A percentile compares a stretch with the other conserved stretches of the same genome.
Evolutionary conservation across 2,797 vertebrate species (phyloP).

Genomic region (Salmo trutta): DNA sequence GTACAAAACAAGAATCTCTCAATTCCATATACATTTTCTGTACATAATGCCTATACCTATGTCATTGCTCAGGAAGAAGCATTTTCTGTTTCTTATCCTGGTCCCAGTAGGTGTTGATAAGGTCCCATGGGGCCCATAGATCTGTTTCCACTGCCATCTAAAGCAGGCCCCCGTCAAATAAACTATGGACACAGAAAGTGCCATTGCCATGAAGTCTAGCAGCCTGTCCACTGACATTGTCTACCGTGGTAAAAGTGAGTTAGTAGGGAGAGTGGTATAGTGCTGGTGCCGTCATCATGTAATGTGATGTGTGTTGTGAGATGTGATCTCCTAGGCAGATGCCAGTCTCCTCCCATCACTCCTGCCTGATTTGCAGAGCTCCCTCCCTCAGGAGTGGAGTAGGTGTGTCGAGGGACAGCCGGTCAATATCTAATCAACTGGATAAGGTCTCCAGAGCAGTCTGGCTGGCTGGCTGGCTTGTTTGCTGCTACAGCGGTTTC

Average conservation of each 20-base stretch:
- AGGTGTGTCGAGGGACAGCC: constrained; percentile 4
- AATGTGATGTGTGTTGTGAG: not conserved
- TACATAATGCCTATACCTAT: not conserved
- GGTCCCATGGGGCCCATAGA: not conserved
- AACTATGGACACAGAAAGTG: not conserved
- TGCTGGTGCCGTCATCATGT: no score
- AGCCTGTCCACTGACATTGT: not conserved
- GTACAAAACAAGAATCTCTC: not conserved
- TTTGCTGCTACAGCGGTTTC: not conserved
- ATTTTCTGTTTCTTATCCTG: not conserved
- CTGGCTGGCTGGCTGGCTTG: no score
- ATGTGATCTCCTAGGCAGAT: not conserved
- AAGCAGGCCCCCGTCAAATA: not conserved
- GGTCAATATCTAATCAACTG: constrained; percentile 31
- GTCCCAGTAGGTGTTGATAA: not conserved
- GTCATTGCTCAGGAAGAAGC: not conserved
- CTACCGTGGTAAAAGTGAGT: not conserved
- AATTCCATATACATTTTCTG: not conserved
- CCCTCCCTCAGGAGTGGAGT: not conserved
- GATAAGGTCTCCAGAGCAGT: not conserved
- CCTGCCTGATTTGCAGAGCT: constrained; percentile 12
- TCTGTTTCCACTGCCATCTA: not conserved
- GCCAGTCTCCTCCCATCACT: not conserved
- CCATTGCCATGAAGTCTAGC: not conserved
- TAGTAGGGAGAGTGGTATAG: not conserved